Base-by-base conservation (phyloP, 2,797 vertebrate genomes). In the Microctenopoma stevenorrisi region DNA sequence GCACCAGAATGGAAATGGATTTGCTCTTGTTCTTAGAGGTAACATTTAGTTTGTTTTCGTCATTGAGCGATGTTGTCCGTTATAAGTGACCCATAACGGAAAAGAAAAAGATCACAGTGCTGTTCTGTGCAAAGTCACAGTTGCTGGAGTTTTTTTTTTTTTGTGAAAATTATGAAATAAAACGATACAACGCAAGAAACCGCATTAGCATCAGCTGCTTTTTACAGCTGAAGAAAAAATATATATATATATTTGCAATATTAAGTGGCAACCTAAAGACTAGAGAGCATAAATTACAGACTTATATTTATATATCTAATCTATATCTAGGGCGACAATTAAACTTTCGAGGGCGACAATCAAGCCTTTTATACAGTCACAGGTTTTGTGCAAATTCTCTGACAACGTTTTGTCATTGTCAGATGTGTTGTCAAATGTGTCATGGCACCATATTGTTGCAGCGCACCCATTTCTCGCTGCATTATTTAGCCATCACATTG, bases 401-500 rank as follows among this genome's bases (percentile, higher is more conserved):
- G 22, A 9, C 7, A 89, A 74, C 76, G 49, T 80, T 47, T 63
- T 4, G 2, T 62, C 43, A 25, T 51, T 53, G 53, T 58, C 25
- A 18, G 18, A 18, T 18, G 18, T 18, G 18, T 18, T 18, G 18
- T 18, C 5, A 47, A 62, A 74, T 40, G 70, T 78, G 81, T 65
- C 50, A 35, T 16, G 49, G 53, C 72, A 28, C 72, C 79, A 73
- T 77, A 82, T 76, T 81, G 79, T 26, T 22, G 47, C 44, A 33
- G 60, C 57, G 78, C 65, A 70, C 65, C 62, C 54, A 38, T 4
- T 4, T 68, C 64, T 71, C 77, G 0, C 77, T 67, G 86, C 75
- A 72, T 85, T 80, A 80, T 74, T 89, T 73, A 79, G 72, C 43
- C 63, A 57, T 81, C 37, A 1, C 78, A 54, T 79, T 44, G 22